phyloP scores from a whole-genome alignment of 92 coral and sea anemone genomes.

The Actinostola sp. region DNA sequence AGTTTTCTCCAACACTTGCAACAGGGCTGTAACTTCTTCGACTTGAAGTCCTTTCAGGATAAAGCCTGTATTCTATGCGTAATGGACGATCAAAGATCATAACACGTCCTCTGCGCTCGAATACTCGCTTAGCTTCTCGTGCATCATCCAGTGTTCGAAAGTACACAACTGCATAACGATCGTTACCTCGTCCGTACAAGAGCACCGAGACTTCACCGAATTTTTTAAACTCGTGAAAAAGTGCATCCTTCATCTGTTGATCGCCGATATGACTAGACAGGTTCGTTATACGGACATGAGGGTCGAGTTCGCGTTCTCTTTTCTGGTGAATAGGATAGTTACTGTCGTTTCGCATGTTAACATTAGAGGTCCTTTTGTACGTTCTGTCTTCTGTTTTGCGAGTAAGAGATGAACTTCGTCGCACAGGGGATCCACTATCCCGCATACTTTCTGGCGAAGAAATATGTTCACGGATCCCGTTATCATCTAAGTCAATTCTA shows the following conservation, averaged over 20 bases:
- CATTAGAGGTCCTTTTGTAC: constrained; percentile 87
- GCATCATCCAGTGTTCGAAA: constrained; percentile 97
- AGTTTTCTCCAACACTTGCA: constrained; percentile 73
- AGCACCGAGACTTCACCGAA: constrained; percentile 92
- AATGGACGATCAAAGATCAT: constrained; percentile 85
- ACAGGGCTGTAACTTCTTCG: constrained; percentile 89
- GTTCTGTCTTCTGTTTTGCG: constrained; percentile 89
- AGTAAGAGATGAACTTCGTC: constrained; percentile 94
- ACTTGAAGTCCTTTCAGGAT: constrained; percentile 75
- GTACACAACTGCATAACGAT: constrained; percentile 96
- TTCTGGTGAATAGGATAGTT: constrained; percentile 86
- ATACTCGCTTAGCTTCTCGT: constrained; percentile 85
- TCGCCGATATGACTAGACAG: constrained; percentile 88
- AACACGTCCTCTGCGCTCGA: constrained; percentile 93
- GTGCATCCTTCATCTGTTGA: constrained; percentile 85
- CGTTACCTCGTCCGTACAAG: constrained; percentile 96
- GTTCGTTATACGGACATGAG: constrained; percentile 89
- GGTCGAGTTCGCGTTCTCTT: constrained; percentile 86
- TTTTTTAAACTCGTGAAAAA: constrained; percentile 98
- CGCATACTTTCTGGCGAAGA: constrained; percentile 99
- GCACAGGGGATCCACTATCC: constrained; percentile 96
- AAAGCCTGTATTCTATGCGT: constrained; percentile 79
- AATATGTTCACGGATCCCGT: constrained; percentile 89
- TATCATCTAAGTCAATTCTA: constrained; percentile 86
- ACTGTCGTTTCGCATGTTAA: constrained; percentile 92